These are phyloP conservation scores for Lasioglossum malachurum DNA, from an alignment of 2,888 invertebrate species.

Conservation along the genomic window DNA sequence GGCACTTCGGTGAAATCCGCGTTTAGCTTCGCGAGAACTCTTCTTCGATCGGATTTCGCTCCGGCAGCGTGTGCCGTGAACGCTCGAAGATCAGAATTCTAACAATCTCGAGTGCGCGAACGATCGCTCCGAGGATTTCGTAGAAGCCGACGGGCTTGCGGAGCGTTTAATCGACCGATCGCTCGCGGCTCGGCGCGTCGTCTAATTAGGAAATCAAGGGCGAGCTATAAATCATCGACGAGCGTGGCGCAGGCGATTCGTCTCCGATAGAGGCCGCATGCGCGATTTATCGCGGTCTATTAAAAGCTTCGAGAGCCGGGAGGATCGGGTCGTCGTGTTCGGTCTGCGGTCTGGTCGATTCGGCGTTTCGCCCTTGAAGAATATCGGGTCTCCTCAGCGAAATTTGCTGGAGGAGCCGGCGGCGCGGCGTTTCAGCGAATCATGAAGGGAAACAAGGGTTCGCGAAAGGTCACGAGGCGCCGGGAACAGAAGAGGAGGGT, in stretches of 20 bases:
- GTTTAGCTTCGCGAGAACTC: neutral
- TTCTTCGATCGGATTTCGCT: neutral
- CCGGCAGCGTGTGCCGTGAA: neutral
- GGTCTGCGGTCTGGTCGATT: neutral
- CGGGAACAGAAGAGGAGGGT: neutral
- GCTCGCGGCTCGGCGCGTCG: slow-evolving; percentile 10
- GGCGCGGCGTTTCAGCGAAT: neutral
- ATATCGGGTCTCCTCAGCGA: neutral
- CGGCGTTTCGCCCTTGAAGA: neutral
- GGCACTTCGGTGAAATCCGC: too few relatives aligned
- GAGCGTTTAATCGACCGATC: slow-evolving; percentile 6
- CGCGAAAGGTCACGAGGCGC: slow-evolving; percentile 30
- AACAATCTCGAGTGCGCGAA: neutral
- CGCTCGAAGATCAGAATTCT: neutral
- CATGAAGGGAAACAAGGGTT: neutral
- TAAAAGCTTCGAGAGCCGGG: slow-evolving; percentile 67
- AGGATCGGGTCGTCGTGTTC: slow-evolving; percentile 45
- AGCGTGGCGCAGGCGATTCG: slow-evolving; percentile 39
- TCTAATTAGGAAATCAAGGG: slow-evolving; percentile 54
- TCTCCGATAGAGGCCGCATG: slow-evolving; percentile 57
- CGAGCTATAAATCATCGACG: slow-evolving; percentile 28
- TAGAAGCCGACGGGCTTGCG: neutral
- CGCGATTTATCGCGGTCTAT: slow-evolving; percentile 63
- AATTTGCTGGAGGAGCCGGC: neutral
- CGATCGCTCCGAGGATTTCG: neutral